Evolutionary conservation across 2,113 vertebrate genomes (phyloP).

Genomic region (Fregata magnificens): DNA sequence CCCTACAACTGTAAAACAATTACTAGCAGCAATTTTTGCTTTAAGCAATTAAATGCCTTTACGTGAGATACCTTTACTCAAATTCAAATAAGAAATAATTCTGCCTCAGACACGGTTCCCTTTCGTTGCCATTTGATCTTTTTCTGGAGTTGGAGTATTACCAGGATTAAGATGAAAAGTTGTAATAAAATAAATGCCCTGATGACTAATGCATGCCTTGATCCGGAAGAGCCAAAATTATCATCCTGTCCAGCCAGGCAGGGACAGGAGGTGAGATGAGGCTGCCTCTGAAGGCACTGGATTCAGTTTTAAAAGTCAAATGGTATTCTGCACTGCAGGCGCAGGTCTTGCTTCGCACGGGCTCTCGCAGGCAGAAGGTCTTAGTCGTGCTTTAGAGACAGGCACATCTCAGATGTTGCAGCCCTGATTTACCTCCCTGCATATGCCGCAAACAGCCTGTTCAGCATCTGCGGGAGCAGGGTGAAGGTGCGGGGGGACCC

Average conservation of each 20-base stretch:
- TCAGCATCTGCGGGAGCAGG: not conserved
- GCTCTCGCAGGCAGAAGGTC: not conserved
- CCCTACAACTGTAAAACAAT: not conserved
- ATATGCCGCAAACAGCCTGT: not conserved
- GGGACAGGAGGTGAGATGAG: not conserved
- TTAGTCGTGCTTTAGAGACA: not conserved
- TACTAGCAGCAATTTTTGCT: not conserved
- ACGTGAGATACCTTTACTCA: not conserved
- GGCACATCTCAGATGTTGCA: not conserved
- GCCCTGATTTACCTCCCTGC: not conserved
- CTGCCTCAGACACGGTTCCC: not conserved
- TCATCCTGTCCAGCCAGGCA: not conserved
- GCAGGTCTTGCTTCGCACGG: fast-evolving
- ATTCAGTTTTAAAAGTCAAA: not conserved
- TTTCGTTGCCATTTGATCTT: not conserved
- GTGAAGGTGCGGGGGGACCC: too few species aligned
- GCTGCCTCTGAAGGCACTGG: not conserved
- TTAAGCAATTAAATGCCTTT: not conserved
- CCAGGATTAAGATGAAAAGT: not conserved
- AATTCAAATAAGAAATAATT: not conserved
- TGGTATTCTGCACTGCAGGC: not conserved
- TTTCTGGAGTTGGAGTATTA: not conserved
- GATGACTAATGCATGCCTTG: conserved; percentile 16
- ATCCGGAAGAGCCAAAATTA: not conserved
- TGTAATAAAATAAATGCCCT: not conserved